Evolutionary conservation across 2,113 vertebrate genomes (phyloP).

Genomic region (Melanocharis versteri): DNA sequence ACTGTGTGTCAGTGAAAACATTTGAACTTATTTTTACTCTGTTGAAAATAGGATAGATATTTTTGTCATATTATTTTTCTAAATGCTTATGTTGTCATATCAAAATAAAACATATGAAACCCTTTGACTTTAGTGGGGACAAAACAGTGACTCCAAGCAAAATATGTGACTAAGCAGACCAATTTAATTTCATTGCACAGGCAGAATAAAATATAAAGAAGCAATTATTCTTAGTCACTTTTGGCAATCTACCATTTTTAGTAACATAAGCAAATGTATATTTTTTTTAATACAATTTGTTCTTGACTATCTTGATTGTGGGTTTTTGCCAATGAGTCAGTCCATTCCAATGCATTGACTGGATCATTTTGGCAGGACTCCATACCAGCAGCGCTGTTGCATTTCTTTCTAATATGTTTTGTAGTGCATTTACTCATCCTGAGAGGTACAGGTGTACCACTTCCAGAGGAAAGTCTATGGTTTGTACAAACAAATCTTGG

Average conservation of each 20-base stretch:
- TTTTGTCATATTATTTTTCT: slow-evolving; percentile 18
- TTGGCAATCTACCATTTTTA: slow-evolving; percentile 38
- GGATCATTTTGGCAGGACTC: slow-evolving; percentile 6
- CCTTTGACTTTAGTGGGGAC: slow-evolving; percentile 14
- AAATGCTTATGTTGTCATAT: slow-evolving; percentile 5
- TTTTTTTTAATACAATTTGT: slow-evolving; percentile 39
- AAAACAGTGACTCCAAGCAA: slow-evolving; percentile 22
- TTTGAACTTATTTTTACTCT: not conserved
- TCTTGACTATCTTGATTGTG: not conserved
- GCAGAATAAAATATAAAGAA: slow-evolving; percentile 35
- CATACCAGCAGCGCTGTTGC: not conserved
- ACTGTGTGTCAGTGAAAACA: not conserved
- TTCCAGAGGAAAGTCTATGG: not conserved
- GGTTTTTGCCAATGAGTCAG: slow-evolving; percentile 18
- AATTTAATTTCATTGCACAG: slow-evolving; percentile 44
- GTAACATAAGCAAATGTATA: slow-evolving; percentile 39
- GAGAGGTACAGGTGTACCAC: rapidly evolving
- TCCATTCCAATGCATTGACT: not conserved
- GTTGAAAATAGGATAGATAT: slow-evolving; percentile 1
- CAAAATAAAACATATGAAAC: slow-evolving; percentile 28
- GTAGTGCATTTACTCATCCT: not conserved
- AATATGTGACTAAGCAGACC: slow-evolving; percentile 45
- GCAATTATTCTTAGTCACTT: slow-evolving; percentile 46
- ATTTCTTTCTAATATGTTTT: not conserved
- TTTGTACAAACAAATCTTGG: not conserved